Evolutionary conservation across 2,113 vertebrate genomes (phyloP), one percentile per base, ranked within the genome.

Genomic region (Poeciliopsis prolifica): DNA sequence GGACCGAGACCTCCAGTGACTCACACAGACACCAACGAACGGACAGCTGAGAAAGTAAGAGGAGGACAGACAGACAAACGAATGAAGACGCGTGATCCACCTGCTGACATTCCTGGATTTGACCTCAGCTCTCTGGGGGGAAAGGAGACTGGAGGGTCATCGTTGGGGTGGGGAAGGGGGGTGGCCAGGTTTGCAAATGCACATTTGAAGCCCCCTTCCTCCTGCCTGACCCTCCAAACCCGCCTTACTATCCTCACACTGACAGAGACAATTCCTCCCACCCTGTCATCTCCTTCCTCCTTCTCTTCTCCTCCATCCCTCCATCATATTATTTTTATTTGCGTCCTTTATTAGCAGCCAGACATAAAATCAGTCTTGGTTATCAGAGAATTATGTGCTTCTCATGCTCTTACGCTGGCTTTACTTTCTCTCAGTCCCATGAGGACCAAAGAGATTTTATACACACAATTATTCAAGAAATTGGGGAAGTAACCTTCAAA

Each of bases 1-100:
- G 83, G 97, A 97, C 93, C 89, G 96, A 84, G 97, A 97, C 93
- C 95, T 97, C 89, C 96, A 97, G 95, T 97, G 96, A 97, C 90
- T 63, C 14, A 65, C 75, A 0, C 61, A 29, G 29, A 14, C 26
- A 67, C 60, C 1, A 17, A 75, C 14, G 1, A 33, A 78, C 65
- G 7, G 44, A 78, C 30, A 5, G 40, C 70, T 63, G 29, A 44
- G 63, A 66, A 66, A 71, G 48, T n/a, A 48, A 68, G 67, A 70
- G 61, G 9, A 26, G 67, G 69, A 82, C 42, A 6, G 40, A 75
- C 29, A 58, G 42, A 81, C 66, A 26, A 26, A 72, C 40, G 1
- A 4, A 58, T 2, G 65, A 71, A 60, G 72, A 63, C 30, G 63
- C 75, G 26, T 24, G 83, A 88, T 89, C 88, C 67, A 80, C 80